Base-by-base conservation (phyloP, 2,113 vertebrate genomes). In the Amazona guildingii region DNA sequence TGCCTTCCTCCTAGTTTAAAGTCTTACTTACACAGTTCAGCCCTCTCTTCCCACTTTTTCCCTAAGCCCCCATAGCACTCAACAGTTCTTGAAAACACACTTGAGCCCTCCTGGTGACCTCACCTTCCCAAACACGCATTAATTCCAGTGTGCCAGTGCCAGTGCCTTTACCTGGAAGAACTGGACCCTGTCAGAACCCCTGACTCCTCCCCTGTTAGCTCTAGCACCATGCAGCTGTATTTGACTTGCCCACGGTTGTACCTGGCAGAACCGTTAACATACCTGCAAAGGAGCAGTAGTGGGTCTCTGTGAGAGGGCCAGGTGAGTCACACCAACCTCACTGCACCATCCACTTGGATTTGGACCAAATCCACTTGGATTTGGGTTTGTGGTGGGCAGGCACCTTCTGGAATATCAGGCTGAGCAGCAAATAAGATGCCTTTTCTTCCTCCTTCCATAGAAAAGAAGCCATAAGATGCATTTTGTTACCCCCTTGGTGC, bases 221-320 rank as follows among this genome's bases (percentile, higher is more conserved):
- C 44, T 21, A 76, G 5, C 27, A 39, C 23, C 33, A 29, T 3
- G 12, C n/a, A n/a, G 44, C 9, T 0, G 0, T 33, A 31, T 61
- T 46, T 68, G 63, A 67, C 23, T 54, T 77, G 31, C 31, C 41
- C 48, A 27, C 16, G 8, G 35, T 80, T 24, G 10, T 21, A 16
- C 24, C 17, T 75, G 73, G 61, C 37, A 54, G 51, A 75, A 41
- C 51, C 19, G 59, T 48, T 43, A 48, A 70, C 24, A 31, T 21
- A n/a, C 13, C 21, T 11, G 18, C 28, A 78, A 57, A 90, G 43
- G 8, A 68, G 48, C 52, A 35, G 28, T 6, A 51, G 25, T 78
- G 37, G 25, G 31, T 59, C 39, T 70, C 31, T 66, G 24, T 49
- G 70, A 93, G 46, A 91, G 27, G 51, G 28, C 13, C 52, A 24